Conservation (phyloP, 2,113 vertebrate species). For the Oncorhynchus kisutch region DNA sequence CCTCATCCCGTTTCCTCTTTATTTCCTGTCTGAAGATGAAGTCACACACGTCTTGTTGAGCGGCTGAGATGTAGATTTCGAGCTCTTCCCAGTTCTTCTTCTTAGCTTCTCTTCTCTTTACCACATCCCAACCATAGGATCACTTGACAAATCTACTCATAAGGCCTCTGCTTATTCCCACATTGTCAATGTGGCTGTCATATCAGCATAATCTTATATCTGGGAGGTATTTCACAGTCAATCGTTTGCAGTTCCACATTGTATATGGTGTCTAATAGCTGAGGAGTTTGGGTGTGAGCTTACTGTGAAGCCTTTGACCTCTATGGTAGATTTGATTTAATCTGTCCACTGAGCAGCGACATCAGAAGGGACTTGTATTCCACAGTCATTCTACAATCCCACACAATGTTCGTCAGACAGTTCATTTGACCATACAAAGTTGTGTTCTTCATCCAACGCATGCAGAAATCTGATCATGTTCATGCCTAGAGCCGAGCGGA, state of each 20-base stretch:
- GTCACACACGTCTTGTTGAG: background rate
- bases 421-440: background rate
- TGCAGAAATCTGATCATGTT: constrained; percentile 17
- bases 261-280: background rate
- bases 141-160: constrained; percentile 38
- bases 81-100: background rate
- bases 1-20: constrained; percentile 19
- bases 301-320: constrained; percentile 9
- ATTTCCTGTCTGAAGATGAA: constrained; percentile 19
- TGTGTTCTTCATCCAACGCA: constrained; percentile 4
- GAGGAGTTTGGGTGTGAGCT: background rate
- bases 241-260: no score
- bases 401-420: background rate
- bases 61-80: constrained; percentile 20
- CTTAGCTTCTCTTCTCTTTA: constrained; percentile 14
- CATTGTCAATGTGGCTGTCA: constrained; percentile 28
- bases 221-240: background rate
- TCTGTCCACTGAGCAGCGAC: no score
- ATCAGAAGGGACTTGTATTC: no score
- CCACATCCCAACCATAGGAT: constrained; percentile 16
- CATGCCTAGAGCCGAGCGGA: constrained; percentile 20
- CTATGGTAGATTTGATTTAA: no score
- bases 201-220: constrained; percentile 43
- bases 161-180: constrained; percentile 20
- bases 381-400: no score